Evolutionary conservation across 2,113 vertebrate genomes (phyloP), one percentile per base, ranked within the genome.

Genomic region (Odontophorus gujanensis): DNA sequence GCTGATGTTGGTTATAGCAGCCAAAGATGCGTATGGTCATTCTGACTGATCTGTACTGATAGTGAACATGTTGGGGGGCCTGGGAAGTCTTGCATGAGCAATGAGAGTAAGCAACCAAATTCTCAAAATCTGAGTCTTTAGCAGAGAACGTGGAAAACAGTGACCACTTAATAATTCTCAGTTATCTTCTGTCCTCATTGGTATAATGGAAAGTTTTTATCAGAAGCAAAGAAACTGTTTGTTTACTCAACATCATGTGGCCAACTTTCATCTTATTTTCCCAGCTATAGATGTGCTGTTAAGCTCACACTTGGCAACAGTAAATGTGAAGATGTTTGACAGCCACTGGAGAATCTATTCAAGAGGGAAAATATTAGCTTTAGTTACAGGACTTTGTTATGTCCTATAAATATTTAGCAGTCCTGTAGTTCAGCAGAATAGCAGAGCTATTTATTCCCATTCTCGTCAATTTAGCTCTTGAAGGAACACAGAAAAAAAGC

Each of bases 291-390:
- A 61, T 77, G 74, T 65, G 55, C 76, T 80, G 62, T 80, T 90
- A 94, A 93, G 57, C 72, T 93, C 71, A 75, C 77, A 76, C 24
- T 91, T 92, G 92, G 82, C 68, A 85, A 90, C 85, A 85, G 68
- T 92, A 74, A 94, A 81, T 82, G 80, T 96, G 96, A 94, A 92
- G 73, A 69, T 91, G 75, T 77, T 92, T 96, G 82, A 95, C 87
- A 93, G 69, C 43, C 83, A 43, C 83, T 95, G 76, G 87, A 96
- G 95, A 78, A 90, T 92, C 86, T 81, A 79, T 92, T 78, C 81
- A 89, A 82, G 71, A 78, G 74, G 87, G 89, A 84, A 83, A 94
- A 88, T 80, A 93, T 73, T 96, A 94, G 84, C 66, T 96, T 96
- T 84, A 77, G 68, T 63, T 95, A 45, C 74, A 92, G 62, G 47